A percentile compares a stretch with the other conserved stretches of the same genome.
Evolutionary conservation across 2,113 vertebrate species (phyloP).

Genomic region (Glareola pratincola): DNA sequence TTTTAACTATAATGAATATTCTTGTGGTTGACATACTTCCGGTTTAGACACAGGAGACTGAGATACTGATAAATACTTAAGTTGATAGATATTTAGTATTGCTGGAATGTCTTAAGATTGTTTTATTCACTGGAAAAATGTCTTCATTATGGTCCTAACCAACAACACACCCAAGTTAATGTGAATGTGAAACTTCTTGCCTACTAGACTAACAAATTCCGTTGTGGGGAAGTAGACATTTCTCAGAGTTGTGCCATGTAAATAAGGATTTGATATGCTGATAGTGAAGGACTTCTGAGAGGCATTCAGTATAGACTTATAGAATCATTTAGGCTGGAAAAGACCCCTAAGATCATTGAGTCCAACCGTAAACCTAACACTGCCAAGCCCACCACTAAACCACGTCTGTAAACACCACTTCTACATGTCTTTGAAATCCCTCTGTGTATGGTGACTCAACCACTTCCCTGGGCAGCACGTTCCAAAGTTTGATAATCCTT

Average conservation of each 20-base stretch:
- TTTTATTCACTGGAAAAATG: background rate
- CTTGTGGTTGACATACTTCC: background rate
- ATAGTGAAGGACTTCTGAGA: background rate
- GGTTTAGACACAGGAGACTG: background rate
- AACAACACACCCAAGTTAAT: accelerated
- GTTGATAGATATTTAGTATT: background rate
- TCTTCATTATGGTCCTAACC: background rate
- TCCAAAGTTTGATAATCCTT: background rate
- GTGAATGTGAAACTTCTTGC: background rate
- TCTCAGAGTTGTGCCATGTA: background rate
- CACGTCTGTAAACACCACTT: background rate
- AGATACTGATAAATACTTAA: background rate
- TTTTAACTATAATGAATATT: background rate
- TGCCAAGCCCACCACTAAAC: background rate
- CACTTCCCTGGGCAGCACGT: background rate
- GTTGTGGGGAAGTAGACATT: background rate
- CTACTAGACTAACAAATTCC: background rate
- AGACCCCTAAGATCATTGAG: background rate
- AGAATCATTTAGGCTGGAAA: background rate
- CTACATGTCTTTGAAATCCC: background rate
- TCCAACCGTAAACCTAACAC: background rate
- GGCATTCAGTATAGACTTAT: background rate
- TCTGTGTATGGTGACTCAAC: background rate
- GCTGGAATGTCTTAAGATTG: background rate
- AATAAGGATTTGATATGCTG: background rate